Evolutionary conservation across 2,113 vertebrate species (phyloP).

Genomic region (Clarias gariepinus): DNA sequence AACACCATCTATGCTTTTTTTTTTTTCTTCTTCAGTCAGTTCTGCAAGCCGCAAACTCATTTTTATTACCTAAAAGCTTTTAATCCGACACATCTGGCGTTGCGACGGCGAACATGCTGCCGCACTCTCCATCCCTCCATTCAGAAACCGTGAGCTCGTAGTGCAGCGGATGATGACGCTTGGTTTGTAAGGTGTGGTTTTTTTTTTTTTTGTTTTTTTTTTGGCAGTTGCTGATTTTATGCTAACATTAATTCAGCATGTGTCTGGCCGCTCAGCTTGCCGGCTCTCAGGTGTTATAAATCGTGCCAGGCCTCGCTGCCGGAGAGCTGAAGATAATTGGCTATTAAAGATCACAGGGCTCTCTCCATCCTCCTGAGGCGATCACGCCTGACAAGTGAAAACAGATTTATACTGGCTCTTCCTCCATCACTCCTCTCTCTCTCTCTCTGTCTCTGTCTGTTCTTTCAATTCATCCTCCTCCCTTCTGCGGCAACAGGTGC

Average conservation of each 20-base stretch:
- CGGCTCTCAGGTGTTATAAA: conserved; percentile 35
- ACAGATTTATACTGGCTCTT: conserved; percentile 43
- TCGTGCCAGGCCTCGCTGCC: conserved; percentile 41
- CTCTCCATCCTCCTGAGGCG: conserved; percentile 39
- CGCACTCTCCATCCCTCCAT: neutral
- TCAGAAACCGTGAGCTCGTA: neutral
- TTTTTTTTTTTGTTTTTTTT: neutral
- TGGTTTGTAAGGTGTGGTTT: too few species aligned
- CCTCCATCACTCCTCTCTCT: neutral
- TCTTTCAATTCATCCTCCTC: neutral
- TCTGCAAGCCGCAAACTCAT: neutral
- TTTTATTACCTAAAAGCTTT: neutral
- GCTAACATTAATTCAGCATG: conserved; percentile 33
- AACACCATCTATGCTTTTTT: too few species aligned
- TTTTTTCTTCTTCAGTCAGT: neutral
- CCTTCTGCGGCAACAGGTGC: neutral
- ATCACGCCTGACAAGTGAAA: conserved; percentile 40
- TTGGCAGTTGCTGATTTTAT: conserved; percentile 12
- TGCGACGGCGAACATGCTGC: neutral
- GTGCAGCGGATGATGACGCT: neutral
- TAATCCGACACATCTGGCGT: too few species aligned
- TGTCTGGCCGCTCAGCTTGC: conserved; percentile 24
- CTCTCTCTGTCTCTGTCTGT: neutral
- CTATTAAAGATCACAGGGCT: conserved; percentile 46
- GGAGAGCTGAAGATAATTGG: conserved; percentile 52